These are phyloP conservation scores for Orthosia incerta DNA, from an alignment of 2,888 invertebrate species.

Conservation along the genomic window DNA sequence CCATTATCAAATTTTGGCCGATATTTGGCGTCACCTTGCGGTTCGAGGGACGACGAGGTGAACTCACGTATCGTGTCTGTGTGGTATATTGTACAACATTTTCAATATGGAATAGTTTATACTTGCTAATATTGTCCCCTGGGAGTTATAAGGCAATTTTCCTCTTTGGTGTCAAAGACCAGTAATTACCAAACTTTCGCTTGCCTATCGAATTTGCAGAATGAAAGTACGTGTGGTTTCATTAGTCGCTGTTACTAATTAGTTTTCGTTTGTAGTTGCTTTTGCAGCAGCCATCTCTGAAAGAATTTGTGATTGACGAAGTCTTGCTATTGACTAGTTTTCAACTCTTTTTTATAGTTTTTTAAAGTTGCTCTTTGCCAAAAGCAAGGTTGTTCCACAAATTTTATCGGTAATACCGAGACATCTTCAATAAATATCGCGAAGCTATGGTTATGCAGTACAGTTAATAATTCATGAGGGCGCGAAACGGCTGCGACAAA, in stretches of 20 bases:
- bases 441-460: slow-evolving; percentile 43
- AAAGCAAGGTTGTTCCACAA: background rate
- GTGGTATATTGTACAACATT: slow-evolving; percentile 17
- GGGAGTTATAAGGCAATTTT: slow-evolving; percentile 26
- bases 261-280: slow-evolving; percentile 3
- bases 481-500: slow-evolving; percentile 48
- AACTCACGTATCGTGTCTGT: slow-evolving; percentile 34
- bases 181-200: slow-evolving; percentile 31
- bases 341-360: slow-evolving; percentile 1
- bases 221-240: slow-evolving; percentile 21
- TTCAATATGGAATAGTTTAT: slow-evolving; percentile 51
- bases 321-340: background rate
- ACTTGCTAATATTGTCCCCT: slow-evolving; percentile 11
- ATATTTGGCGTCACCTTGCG: slow-evolving; percentile 65
- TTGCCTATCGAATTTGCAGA: slow-evolving; percentile 13
- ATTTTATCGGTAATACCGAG: background rate
- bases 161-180: slow-evolving; percentile 13
- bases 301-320: slow-evolving; percentile 8
- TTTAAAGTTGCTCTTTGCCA: background rate
- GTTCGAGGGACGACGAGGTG: slow-evolving; percentile 33
- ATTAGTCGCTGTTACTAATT: slow-evolving; percentile 25
- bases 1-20: slow-evolving; percentile 67
- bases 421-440: slow-evolving; percentile 36
- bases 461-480: slow-evolving; percentile 56
- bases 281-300: slow-evolving; percentile 14